Evolutionary conservation across 2,113 vertebrate genomes (phyloP), one percentile per base, ranked within the genome.

Genomic region (Pipa parva): DNA sequence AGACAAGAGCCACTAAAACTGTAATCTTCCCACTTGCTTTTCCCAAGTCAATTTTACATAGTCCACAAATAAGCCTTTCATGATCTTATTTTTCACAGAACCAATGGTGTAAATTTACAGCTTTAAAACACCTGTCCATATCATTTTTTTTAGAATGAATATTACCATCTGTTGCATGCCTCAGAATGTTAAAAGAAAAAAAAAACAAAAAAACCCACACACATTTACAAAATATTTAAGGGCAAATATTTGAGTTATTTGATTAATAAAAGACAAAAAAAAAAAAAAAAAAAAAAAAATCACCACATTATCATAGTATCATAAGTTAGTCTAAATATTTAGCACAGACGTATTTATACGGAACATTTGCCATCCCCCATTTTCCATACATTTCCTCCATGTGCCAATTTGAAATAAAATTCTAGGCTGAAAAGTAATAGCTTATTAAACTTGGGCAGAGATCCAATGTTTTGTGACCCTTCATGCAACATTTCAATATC

Each of bases 161-260:
- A 63, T 72, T 71, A 57, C 78, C 73, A 81, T 81, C 78, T 83
- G 82, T 67, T 79, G 12, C 27, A 73, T 55, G 81, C 61, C 72
- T 78, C 73, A 77, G 59, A 67, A 81, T 36, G 56, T 39, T 15
- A 11, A n/a, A n/a, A n/a, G n/a, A n/a, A n/a, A n/a, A n/a, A n/a
- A n/a, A n/a, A n/a, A n/a, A 33, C 74, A 76, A 10, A 75, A 64
- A 58, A 73, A 7, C 66, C 72, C 63, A 64, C 11, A 50, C 65
- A 72, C 62, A 60, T 58, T 46, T 7, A 60, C 39, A 50, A 73
- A 31, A 49, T 15, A 75, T 78, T 75, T 74, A 36, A 52, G 73
- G 27, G 46, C 48, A 77, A 76, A 74, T 36, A 69, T 70, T 52
- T 4, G 72, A 66, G 72, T 0, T 17, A 56, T 62, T 11, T n/a